These are phyloP conservation scores for Thalpophila matura DNA, from an alignment of 2,888 invertebrate species.

Conservation along the genomic window DNA sequence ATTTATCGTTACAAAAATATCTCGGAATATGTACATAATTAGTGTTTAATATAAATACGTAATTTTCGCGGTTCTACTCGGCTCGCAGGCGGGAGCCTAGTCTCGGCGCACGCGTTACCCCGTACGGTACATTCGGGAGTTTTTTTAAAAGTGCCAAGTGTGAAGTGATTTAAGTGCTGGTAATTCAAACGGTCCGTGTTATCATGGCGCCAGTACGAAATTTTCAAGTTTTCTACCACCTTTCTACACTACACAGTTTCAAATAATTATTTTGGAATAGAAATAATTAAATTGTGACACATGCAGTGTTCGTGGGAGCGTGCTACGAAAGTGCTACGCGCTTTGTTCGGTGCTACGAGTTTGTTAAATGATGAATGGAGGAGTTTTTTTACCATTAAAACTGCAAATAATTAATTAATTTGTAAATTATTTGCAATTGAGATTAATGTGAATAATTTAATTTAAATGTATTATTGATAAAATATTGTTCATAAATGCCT, in stretches of 20 bases:
- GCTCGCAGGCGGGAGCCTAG: conserved; percentile 71
- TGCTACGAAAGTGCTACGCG: conserved; percentile 72
- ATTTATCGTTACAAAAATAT: conserved; percentile 73
- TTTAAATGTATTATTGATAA: not conserved
- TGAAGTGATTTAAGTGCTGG: conserved; percentile 80
- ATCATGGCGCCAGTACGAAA: conserved; percentile 83
- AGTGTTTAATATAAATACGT: conserved; percentile 83
- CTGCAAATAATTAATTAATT: not conserved
- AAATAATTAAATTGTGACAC: conserved; percentile 57
- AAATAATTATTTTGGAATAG: conserved; percentile 45
- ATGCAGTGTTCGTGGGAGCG: conserved; percentile 58
- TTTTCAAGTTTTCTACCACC: conserved; percentile 65
- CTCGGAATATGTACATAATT: conserved; percentile 80
- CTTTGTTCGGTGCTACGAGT: conserved; percentile 64
- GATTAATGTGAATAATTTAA: not conserved
- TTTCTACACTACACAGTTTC: conserved; percentile 67
- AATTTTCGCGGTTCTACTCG: conserved; percentile 70
- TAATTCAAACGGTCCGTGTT: conserved; percentile 84
- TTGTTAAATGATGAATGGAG: conserved; percentile 36
- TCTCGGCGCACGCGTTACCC: conserved; percentile 76
- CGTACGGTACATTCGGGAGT: conserved; percentile 80
- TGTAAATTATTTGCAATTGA: not conserved
- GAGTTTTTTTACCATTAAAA: conserved; percentile 3
- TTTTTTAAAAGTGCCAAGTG: conserved; percentile 77
- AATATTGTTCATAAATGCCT: not conserved